A percentile compares a stretch with the other conserved stretches of the same genome.
Evolutionary conservation across 2,797 vertebrate species (phyloP).

Genomic region (Echiichthys vipera): DNA sequence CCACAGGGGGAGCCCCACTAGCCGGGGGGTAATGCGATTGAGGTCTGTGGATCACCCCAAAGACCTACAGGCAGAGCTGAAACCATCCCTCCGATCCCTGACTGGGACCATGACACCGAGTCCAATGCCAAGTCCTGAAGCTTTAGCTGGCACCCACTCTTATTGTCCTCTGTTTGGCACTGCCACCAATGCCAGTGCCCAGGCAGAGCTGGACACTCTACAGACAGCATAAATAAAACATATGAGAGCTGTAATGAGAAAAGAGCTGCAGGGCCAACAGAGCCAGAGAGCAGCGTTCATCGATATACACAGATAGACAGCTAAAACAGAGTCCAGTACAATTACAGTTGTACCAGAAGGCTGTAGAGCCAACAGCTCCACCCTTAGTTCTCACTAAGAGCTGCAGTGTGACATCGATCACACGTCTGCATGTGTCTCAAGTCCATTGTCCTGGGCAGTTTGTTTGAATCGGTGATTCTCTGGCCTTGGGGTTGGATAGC

Average conservation of each 20-base stretch:
- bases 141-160: slow-evolving; percentile 72
- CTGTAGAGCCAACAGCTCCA: slow-evolving; percentile 60
- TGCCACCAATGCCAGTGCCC: slow-evolving; percentile 67
- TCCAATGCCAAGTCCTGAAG: slow-evolving; percentile 78
- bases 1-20: slow-evolving; percentile 57
- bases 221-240: slow-evolving; percentile 88
- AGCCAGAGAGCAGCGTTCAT: slow-evolving; percentile 61
- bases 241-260: slow-evolving; percentile 84
- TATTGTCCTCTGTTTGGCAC: slow-evolving; percentile 80
- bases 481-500: slow-evolving; percentile 67
- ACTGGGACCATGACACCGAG: slow-evolving; percentile 59
- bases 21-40: slow-evolving; percentile 81
- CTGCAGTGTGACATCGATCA: slow-evolving; percentile 60
- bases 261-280: slow-evolving; percentile 74
- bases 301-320: slow-evolving; percentile 52
- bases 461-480: slow-evolving; percentile 54
- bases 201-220: slow-evolving; percentile 82
- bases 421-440: slow-evolving; percentile 47
- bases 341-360: slow-evolving; percentile 26
- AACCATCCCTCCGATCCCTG: slow-evolving; percentile 47
- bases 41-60: slow-evolving; percentile 78
- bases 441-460: slow-evolving; percentile 72
- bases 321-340: slow-evolving; percentile 33
- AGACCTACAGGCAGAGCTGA: slow-evolving; percentile 67
- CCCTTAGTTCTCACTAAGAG: slow-evolving; percentile 48